Base-by-base conservation (phyloP, 2,113 vertebrate genomes). In the Pterocles burchelli region DNA sequence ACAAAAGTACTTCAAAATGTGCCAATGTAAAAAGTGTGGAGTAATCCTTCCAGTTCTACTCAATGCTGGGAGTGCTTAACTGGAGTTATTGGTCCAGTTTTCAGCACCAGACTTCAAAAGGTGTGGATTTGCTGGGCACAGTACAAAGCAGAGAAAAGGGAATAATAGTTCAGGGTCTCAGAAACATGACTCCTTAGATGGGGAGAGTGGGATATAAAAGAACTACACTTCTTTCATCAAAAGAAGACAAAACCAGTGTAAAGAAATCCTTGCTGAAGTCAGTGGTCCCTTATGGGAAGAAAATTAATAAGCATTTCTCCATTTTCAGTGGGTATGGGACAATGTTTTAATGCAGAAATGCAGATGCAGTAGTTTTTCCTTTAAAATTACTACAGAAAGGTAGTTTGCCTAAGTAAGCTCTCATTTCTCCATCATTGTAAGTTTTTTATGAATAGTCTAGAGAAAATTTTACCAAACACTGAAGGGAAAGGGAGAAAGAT, bases 361-460 rank as follows among this genome's bases (percentile, higher is more conserved):
- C 16, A 33, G 14, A 38, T 48, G 15, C 9, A 29, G 51, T 72
- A 6, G 3, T 84, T 89, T 76, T 59, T 28, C 63, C 54, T 80
- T 59, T 46, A 18, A 45, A 84, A 68, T 45, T 62, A 21, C 31
- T 59, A 8, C 58, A 38, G 71, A 71, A 52, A 20, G 10, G 31
- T 59, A 36, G 4, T 67, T 80, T 87, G 14, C 14, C 24, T 2
- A 6, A 61, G n/a, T 22, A 58, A 58, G 21, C 13, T 91, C 24
- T 20, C 2, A 0, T 67, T 87, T 84, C 31, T 89, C 72, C 25
- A 11, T 51, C 0, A 0, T 8, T 33, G 4, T 5, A 70, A 70
- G 21, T 3, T 73, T 46, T 71, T 54, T 31, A 3, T 71, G 34
- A 25, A 11, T 9, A 21, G 41, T 20, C 22, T 26, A 48, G 61